Evolutionary conservation across 2,888 invertebrate species (phyloP), one percentile per base, ranked within the genome.

Genomic region (Trachelus iudaicus): DNA sequence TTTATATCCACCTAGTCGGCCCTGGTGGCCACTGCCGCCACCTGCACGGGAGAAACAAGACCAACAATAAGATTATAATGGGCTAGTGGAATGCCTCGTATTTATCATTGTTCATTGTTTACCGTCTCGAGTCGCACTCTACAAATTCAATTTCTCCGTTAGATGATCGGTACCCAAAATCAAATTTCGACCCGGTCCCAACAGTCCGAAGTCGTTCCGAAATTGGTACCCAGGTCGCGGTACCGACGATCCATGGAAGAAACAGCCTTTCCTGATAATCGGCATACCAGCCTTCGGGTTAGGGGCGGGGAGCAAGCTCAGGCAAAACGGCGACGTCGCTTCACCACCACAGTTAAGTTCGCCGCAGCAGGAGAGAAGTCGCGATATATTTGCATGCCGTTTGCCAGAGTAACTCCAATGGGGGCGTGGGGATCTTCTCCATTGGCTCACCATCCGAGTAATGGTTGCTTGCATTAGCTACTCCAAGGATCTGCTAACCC

Each of bases 361-460:
- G 77, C 80, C 79, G 31, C 81, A 79, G 80, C 80, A 80, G 79
- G 80, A 81, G 81, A 83, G 80, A 82, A 82, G 83, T 80, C 80
- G 76, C 77, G 82, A 83, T 86, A 88, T 89, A 90, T 91, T 90
- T 90, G 90, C 90, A 90, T 90, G 89, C 88, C 86, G 89, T 88
- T 87, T 87, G 87, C 83, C 56, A 76, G 79, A 77, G 82, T 81
- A 86, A 87, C 85, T 87, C 86, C 85, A 88, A 84, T 90, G 90
- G 91, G 91, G 91, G 91, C 91, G 91, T 91, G 91, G 89, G 90
- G 90, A 90, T 91, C 88, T 87, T 89, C 90, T 90, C 90, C 90
- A 91, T 91, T 91, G 91, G 91, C 87, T 91, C 90, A 86, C 88
- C 88, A 89, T 88, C 86, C 89, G 87, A 90, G 91, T 91, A 91